These are phyloP conservation scores for Schizopygopsis pylzovi DNA, from an alignment of 2,797 vertebrate genomes.

Conservation along the genomic window DNA sequence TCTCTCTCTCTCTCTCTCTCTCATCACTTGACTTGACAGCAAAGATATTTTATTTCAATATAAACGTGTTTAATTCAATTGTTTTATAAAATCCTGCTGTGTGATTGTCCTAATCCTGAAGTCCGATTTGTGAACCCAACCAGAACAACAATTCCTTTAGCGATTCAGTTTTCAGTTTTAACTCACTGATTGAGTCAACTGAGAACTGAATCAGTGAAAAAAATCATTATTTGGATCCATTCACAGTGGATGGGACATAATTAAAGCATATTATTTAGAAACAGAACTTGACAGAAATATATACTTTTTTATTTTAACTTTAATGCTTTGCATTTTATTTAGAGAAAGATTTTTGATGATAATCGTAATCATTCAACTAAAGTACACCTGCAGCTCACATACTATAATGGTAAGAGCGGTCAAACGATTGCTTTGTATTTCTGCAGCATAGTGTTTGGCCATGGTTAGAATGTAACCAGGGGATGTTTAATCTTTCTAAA, in stretches of 20 bases:
- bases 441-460: conserved; percentile 21
- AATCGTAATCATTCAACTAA: neutral
- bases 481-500: conserved; percentile 42
- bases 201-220: neutral
- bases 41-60: too few species aligned
- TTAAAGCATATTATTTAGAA: neutral
- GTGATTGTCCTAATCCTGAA: too few species aligned
- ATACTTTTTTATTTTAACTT: too few species aligned
- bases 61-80: too few species aligned
- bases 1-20: too few species aligned
- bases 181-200: neutral
- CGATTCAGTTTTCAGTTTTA: neutral
- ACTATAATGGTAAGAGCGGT: neutral
- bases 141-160: neutral
- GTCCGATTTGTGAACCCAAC: neutral
- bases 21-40: too few species aligned
- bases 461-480: conserved; percentile 21
- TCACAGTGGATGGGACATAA: neutral
- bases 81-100: too few species aligned
- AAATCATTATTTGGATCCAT: neutral
- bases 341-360: neutral
- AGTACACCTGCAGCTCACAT: neutral
- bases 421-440: conserved; percentile 23
- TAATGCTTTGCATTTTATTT: neutral
- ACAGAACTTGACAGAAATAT: neutral